A percentile compares a stretch with the other conserved stretches of the same genome.
Evolutionary conservation across 2,113 vertebrate species (phyloP).

Genomic region (Formicarius rufipectus): DNA sequence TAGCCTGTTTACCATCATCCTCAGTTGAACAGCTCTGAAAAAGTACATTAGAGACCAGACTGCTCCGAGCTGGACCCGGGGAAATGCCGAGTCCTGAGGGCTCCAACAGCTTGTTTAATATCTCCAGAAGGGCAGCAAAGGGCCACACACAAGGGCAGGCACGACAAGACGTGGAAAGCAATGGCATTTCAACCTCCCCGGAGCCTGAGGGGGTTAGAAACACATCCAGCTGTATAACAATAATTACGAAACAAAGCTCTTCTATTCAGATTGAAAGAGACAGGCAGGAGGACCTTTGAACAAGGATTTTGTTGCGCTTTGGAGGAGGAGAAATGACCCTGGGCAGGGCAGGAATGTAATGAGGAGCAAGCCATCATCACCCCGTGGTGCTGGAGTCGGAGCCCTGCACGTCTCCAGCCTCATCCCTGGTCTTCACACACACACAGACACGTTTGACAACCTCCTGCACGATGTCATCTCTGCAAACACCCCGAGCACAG

Average conservation of each 20-base stretch:
- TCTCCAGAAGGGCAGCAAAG: neutral
- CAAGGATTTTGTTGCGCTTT: neutral
- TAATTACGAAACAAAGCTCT: neutral
- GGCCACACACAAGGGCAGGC: neutral
- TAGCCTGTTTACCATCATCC: neutral
- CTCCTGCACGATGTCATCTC: neutral
- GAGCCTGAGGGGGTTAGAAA: slow-evolving; percentile 21
- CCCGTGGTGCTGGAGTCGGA: fast-evolving
- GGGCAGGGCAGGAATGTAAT: neutral
- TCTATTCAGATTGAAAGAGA: neutral
- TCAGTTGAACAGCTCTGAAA: neutral
- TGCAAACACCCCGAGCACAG: neutral
- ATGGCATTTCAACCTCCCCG: neutral
- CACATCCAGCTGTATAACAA: neutral
- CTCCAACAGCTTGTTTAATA: neutral
- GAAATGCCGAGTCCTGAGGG: neutral
- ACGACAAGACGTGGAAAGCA: neutral
- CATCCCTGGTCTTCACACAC: neutral
- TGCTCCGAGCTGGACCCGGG: neutral
- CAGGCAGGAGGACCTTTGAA: neutral
- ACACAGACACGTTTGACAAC: fast-evolving
- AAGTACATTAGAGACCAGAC: neutral
- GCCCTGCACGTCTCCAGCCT: fast-evolving
- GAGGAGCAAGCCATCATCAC: neutral
- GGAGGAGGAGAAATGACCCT: neutral